Conservation (phyloP, 92 coral and sea anemone genomes). For the Parazoanthus atlanticus region DNA sequence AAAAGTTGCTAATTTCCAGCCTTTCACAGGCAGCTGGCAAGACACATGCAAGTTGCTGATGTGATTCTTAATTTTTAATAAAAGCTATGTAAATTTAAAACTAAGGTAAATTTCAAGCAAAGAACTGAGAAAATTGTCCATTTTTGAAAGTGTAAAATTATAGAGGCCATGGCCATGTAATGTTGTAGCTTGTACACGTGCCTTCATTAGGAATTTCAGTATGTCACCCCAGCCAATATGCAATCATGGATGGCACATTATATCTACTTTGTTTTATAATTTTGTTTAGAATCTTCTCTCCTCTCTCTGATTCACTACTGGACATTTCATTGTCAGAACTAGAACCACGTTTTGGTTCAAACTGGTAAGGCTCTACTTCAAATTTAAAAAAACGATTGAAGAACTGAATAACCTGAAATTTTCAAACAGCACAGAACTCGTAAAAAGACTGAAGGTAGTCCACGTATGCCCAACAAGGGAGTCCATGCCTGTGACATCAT, state of each 20-base stretch:
- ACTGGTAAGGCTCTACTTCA: not conserved
- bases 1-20: too few species aligned
- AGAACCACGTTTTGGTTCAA: not conserved
- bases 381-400: not conserved
- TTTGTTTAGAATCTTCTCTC: not conserved
- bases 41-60: too few species aligned
- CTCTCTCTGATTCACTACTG: not conserved
- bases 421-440: not conserved
- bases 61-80: too few species aligned
- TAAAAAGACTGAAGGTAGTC: not conserved
- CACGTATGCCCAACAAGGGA: not conserved
- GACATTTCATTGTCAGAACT: not conserved
- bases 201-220: not conserved
- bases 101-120: too few species aligned
- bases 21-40: too few species aligned
- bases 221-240: not conserved
- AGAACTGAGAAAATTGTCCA: too few species aligned
- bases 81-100: too few species aligned
- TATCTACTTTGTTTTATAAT: not conserved
- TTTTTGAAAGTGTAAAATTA: too few species aligned
- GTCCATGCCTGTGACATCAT: too few species aligned
- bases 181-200: not conserved
- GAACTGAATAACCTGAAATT: not conserved
- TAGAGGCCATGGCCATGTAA: too few species aligned
- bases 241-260: not conserved